Conservation (phyloP, 1,140 invertebrate genomes). For the Drosophila orena region DNA sequence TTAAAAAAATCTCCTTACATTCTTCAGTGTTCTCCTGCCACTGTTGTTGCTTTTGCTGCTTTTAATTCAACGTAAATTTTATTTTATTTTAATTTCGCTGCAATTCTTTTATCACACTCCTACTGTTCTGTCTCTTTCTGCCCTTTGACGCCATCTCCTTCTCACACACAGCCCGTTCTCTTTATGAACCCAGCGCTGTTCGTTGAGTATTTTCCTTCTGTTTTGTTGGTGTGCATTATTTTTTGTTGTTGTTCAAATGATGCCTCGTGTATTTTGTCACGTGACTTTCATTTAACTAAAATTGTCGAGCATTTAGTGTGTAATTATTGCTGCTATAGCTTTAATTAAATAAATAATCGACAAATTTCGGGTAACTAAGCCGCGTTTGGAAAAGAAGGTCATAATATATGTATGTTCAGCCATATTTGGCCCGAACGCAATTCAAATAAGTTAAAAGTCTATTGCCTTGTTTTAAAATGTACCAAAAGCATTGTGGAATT, state of each 20-base stretch:
- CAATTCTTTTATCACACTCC: slow-evolving; percentile 72
- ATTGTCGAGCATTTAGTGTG: slow-evolving; percentile 20
- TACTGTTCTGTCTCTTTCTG: slow-evolving; percentile 2
- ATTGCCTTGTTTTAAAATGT: too few species aligned
- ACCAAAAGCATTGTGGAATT: too few species aligned
- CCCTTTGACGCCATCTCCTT: not conserved
- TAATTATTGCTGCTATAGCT: slow-evolving; percentile 52
- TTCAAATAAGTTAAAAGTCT: too few species aligned
- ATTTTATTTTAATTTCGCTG: slow-evolving; percentile 82
- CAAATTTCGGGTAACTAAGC: not conserved
- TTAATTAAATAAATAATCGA: slow-evolving; percentile 49
- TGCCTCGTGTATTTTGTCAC: slow-evolving; percentile 52
- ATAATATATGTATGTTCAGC: not conserved
- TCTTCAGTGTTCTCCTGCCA: slow-evolving; percentile 4
- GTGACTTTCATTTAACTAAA: slow-evolving; percentile 56
- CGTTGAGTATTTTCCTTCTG: slow-evolving; percentile 19
- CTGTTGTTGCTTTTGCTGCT: slow-evolving; percentile 45
- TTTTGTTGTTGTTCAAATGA: slow-evolving; percentile 69
- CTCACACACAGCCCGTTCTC: not conserved
- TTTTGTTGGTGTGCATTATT: slow-evolving; percentile 17
- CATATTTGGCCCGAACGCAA: too few species aligned
- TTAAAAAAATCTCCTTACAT: slow-evolving; percentile 1
- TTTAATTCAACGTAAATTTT: slow-evolving; percentile 83
- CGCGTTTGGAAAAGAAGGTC: not conserved
- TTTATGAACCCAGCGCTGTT: slow-evolving; percentile 44